These are phyloP conservation scores for Anas bahamensis DNA, from an alignment of 2,797 vertebrate species.

Conservation along the genomic window DNA sequence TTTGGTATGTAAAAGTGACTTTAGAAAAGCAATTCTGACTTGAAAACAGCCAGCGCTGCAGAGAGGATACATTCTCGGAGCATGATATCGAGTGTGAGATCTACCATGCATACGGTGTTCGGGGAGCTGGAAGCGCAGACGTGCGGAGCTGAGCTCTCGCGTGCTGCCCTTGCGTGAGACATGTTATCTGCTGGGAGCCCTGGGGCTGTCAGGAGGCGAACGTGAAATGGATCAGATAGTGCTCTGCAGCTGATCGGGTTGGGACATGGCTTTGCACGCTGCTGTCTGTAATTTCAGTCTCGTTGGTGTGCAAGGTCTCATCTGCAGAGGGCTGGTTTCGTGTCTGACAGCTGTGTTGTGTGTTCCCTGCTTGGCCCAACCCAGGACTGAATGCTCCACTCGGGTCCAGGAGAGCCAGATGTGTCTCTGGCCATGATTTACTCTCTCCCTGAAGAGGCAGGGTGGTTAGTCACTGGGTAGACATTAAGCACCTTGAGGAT, in stretches of 20 bases:
- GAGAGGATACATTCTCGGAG: neutral
- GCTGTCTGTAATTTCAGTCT: neutral
- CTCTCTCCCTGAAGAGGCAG: neutral
- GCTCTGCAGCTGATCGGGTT: neutral
- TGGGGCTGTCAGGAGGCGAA: neutral
- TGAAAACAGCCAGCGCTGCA: neutral
- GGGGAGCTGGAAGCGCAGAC: neutral
- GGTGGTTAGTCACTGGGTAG: neutral
- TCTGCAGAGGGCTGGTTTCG: fast-evolving
- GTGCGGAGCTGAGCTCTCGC: neutral
- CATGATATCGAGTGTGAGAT: neutral
- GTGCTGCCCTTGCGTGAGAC: neutral
- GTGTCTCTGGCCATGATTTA: neutral
- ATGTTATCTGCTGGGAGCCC: neutral
- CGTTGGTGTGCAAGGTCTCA: neutral
- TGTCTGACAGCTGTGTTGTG: fast-evolving
- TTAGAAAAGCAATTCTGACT: constrained; percentile 17
- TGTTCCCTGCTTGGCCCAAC: neutral
- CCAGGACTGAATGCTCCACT: neutral
- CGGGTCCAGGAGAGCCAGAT: neutral
- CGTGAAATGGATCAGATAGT: neutral
- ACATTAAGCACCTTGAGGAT: neutral
- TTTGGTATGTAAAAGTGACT: constrained; percentile 59
- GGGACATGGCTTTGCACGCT: neutral
- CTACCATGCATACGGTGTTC: neutral